phyloP scores from a whole-genome alignment of 2,113 vertebrate species.

The Apaloderma vittatum region DNA sequence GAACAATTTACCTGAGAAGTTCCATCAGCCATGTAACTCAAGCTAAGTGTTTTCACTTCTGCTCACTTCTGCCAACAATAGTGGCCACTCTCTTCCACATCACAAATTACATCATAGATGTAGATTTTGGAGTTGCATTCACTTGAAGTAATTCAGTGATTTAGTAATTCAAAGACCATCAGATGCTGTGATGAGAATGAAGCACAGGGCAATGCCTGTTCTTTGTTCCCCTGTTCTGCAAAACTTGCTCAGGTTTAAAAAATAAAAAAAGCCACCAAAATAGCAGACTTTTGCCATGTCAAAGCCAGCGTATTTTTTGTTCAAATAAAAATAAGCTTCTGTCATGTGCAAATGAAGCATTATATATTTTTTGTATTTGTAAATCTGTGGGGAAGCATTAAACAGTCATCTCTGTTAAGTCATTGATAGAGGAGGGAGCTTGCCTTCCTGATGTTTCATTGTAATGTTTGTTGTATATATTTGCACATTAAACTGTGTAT shows the following conservation, averaged over 20 bases:
- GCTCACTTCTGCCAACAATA: not conserved
- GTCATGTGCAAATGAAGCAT: conserved; percentile 62
- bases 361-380: conserved; percentile 60
- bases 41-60: not conserved
- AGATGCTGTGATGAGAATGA: conserved; percentile 50
- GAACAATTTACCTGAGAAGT: not conserved
- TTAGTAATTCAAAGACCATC: conserved; percentile 41
- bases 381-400: conserved; percentile 68
- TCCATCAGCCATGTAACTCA: not conserved
- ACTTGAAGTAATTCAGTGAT: not conserved
- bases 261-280: conserved; percentile 58
- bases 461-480: conserved; percentile 75
- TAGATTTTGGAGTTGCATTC: not conserved
- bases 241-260: conserved; percentile 70
- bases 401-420: conserved; percentile 63
- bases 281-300: conserved; percentile 56
- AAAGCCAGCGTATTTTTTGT: conserved; percentile 65
- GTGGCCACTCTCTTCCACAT: not conserved
- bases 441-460: conserved; percentile 41
- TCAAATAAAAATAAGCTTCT: conserved; percentile 5
- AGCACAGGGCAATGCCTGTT: conserved; percentile 56
- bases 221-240: conserved; percentile 17
- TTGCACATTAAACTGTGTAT: conserved; percentile 71
- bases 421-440: conserved; percentile 27
- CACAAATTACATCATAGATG: not conserved